phyloP scores from a whole-genome alignment of 1,140 invertebrate species.

The Plodia interpunctella region DNA sequence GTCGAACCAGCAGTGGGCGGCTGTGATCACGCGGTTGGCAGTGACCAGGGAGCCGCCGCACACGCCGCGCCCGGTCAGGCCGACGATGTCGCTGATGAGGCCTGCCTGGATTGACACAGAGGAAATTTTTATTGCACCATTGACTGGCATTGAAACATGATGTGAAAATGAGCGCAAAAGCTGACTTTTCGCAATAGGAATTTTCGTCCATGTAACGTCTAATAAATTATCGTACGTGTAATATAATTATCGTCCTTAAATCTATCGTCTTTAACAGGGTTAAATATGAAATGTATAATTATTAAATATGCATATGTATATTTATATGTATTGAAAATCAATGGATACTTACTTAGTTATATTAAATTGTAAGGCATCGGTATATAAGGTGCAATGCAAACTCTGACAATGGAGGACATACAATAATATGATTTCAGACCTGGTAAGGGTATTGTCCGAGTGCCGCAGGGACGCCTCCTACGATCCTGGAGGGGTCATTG shows the following conservation, averaged over 20 bases:
- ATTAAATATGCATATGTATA: no score
- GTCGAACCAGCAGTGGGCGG: conserved; percentile 48
- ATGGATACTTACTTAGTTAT: no score
- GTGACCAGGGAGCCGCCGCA: conserved; percentile 40
- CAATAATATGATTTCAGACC: conserved; percentile 18
- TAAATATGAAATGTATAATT: no score
- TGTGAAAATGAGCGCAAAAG: no score
- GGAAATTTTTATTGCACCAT: background rate
- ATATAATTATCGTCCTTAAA: no score
- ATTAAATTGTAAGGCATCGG: no score
- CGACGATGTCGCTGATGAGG: conserved; percentile 31
- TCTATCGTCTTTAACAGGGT: no score
- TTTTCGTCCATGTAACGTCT: no score
- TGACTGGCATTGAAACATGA: no score
- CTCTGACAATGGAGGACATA: background rate
- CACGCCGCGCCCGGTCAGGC: conserved; percentile 23
- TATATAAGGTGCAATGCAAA: background rate
- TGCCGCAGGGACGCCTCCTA: conserved; percentile 33
- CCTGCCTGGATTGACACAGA: conserved; percentile 28
- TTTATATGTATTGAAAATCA: no score
- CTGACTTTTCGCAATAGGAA: no score
- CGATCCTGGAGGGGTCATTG: conserved; percentile 24
- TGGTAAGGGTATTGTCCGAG: conserved; percentile 36
- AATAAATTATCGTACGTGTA: no score
- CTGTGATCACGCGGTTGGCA: conserved; percentile 30